Base-by-base conservation (phyloP, 2,888 invertebrate genomes). In the Platypus cylindrus region DNA sequence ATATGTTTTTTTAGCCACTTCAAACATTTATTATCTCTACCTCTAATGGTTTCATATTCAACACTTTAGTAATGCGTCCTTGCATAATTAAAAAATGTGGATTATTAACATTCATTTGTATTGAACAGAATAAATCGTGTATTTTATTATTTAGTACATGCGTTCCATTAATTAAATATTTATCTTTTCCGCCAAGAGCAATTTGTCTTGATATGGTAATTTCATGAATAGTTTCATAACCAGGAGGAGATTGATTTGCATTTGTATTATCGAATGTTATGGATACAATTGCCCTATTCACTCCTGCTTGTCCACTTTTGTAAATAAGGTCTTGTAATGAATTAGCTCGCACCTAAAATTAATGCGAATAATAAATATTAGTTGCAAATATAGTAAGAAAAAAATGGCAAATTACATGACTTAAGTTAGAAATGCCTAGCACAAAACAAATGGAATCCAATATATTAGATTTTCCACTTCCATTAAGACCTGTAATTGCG, bases 71-170 rank as follows among this genome's bases (percentile, higher is more conserved):
- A 47, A 98, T 94, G 45, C 93, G 75, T 0, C 98, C 98, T 69
- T 98, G 98, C 97, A 98, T 97, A 53, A 99, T 98, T 20, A 98
- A 73, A 64, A 97, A 98, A 61, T 98, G 95, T 0, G 98, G 98
- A 66, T 98, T 98, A 65, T 98, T 98, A 2, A 99, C 91, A 56
- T 99, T 99, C 23, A 98, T 67, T 57, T 95, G 94, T 4, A 98
- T 83, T 0, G 94, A 91, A 51, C 91, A 87, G 63, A 98, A 98
- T 56, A 99, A 67, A 62, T 98, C 98, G 24, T 80, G 78, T 1
- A 97, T 86, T 48, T 85, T 70, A 55, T 85, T 89, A 63, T 90
- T 90, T 45, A 81, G 83, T 0, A 90, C 93, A 52, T 79, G 80
- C 37, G 78, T 75, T 3, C 95, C 95, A 57, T 98, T 97, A 41